A percentile compares a stretch with the other conserved stretches of the same genome.
phyloP scores from a whole-genome alignment of 2,888 invertebrate genomes.

The Drosophila emarginata region DNA sequence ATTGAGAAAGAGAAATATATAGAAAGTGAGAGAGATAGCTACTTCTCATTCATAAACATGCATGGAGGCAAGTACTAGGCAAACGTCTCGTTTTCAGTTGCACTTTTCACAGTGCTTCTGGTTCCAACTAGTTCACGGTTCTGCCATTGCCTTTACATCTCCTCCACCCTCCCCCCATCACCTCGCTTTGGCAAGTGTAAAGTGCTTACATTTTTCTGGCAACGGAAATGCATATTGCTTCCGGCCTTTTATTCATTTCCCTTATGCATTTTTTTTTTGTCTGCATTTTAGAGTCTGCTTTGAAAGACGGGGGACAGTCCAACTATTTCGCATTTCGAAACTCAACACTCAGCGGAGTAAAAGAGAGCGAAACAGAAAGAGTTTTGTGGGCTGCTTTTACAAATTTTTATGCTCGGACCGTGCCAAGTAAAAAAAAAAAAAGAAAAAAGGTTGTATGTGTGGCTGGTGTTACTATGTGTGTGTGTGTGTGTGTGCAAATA shows the following conservation, averaged over 20 bases:
- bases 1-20: constrained; percentile 17
- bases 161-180: constrained; percentile 38
- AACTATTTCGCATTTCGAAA: constrained; percentile 28
- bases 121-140: constrained; percentile 11
- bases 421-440: constrained; percentile 34
- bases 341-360: background rate
- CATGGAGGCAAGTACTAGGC: constrained; percentile 21
- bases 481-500: constrained; percentile 33
- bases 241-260: constrained; percentile 64
- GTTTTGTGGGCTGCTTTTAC: constrained; percentile 24
- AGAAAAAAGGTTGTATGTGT: background rate
- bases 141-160: constrained; percentile 14
- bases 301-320: constrained; percentile 19
- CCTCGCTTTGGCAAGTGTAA: constrained; percentile 63
- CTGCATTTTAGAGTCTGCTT: constrained; percentile 36
- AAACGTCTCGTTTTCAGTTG: constrained; percentile 37
- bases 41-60: constrained; percentile 46
- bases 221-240: constrained; percentile 77
- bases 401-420: constrained; percentile 41
- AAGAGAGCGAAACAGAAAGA: background rate
- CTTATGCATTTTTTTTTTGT: constrained; percentile 42
- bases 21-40: constrained; percentile 22
- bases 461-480: constrained; percentile 37
- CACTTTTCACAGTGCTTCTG: constrained; percentile 29
- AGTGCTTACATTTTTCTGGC: constrained; percentile 78